These are phyloP conservation scores for Leptothorax acervorum DNA, from an alignment of 2,888 invertebrate genomes.

Conservation along the genomic window DNA sequence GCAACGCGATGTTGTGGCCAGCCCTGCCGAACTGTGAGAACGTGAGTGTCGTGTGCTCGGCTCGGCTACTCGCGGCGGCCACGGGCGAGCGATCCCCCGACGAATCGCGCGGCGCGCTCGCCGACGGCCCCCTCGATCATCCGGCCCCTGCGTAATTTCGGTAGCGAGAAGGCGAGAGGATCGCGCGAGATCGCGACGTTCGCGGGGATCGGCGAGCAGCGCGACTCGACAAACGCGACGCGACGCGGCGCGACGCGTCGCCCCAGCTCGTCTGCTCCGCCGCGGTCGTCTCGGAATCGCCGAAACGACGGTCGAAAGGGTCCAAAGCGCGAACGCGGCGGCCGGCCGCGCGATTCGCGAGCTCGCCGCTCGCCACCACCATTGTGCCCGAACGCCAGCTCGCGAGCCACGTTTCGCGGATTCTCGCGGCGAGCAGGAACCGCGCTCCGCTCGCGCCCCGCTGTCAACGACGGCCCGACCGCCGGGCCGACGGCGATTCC, in stretches of 20 bases:
- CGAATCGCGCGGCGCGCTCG: background rate
- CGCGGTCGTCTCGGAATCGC: no score
- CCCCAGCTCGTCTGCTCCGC: no score
- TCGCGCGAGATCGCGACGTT: conserved; percentile 30
- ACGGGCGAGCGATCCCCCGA: background rate
- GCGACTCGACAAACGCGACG: no score
- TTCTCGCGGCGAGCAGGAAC: background rate
- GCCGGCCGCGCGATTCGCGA: background rate
- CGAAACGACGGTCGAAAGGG: no score
- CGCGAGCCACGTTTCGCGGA: conserved; percentile 37
- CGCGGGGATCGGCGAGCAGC: no score
- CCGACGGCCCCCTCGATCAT: background rate
- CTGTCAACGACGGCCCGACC: background rate
- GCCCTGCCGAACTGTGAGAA: conserved; percentile 75
- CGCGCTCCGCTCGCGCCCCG: background rate
- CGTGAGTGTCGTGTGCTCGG: conserved; percentile 74
- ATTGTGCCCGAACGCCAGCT: conserved; percentile 61
- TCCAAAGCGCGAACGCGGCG: background rate
- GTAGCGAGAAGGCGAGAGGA: conserved; percentile 65
- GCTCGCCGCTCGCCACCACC: conserved; percentile 64
- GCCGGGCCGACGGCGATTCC: background rate
- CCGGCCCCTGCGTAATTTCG: conserved; percentile 74
- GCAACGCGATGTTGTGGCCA: conserved; percentile 74
- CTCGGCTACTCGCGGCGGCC: background rate
- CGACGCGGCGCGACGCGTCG: no score